phyloP scores from a whole-genome alignment of 35 echinoderm and acorn worm genomes.

The Apostichopus japonicus region DNA sequence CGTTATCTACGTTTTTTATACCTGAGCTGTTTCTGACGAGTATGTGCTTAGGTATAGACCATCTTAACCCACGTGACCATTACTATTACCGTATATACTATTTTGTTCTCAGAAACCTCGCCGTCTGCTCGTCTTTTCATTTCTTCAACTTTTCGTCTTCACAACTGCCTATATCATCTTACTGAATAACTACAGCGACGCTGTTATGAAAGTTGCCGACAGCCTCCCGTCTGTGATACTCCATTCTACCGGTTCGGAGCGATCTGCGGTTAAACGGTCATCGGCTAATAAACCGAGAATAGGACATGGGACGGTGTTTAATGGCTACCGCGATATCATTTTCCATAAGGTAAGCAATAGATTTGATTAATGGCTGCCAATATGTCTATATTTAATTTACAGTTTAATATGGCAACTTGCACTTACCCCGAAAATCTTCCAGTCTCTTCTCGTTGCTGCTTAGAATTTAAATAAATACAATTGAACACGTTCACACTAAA shows the following conservation, averaged over 20 bases:
- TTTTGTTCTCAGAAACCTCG: constrained; percentile 29
- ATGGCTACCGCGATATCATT: constrained; percentile 31
- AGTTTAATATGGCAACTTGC: too few relatives aligned
- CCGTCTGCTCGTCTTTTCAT: constrained; percentile 9
- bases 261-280: background rate
- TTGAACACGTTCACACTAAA: too few relatives aligned
- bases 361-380: too few relatives aligned
- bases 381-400: too few relatives aligned
- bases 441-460: too few relatives aligned
- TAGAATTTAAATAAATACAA: too few relatives aligned
- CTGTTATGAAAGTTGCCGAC: constrained; percentile 48
- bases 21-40: too few relatives aligned
- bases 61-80: background rate
- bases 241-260: background rate
- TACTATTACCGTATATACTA: background rate
- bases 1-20: too few relatives aligned
- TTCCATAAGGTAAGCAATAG: constrained; percentile 23
- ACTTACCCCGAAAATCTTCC: too few relatives aligned
- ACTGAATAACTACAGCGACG: constrained; percentile 36
- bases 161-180: constrained; percentile 46
- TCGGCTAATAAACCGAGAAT: background rate
- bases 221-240: constrained; percentile 7
- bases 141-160: constrained; percentile 43
- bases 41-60: too few relatives aligned
- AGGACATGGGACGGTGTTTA: constrained; percentile 25